These are phyloP conservation scores for Gnathonemus longibarbis DNA, from an alignment of 2,113 vertebrate species.

Conservation along the genomic window DNA sequence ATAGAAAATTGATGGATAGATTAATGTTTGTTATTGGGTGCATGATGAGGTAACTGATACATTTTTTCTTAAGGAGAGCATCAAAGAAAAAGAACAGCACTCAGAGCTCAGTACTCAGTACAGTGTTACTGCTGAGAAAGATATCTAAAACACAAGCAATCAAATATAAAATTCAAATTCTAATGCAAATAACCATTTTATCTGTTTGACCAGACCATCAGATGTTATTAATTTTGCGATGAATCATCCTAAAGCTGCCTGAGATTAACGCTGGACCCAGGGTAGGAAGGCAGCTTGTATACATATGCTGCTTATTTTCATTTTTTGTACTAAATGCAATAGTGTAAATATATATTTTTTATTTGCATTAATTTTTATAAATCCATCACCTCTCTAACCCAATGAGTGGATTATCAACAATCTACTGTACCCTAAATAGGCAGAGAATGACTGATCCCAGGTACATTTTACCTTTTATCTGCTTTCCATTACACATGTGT, in stretches of 20 bases:
- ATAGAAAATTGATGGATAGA: neutral
- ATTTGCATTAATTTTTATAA: neutral
- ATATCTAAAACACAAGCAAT: neutral
- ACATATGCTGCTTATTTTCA: neutral
- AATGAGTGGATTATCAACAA: neutral
- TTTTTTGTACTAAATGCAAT: neutral
- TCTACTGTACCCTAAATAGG: neutral
- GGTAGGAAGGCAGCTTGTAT: neutral
- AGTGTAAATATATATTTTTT: neutral
- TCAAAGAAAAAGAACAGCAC: neutral
- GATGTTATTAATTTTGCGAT: neutral
- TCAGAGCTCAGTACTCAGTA: neutral
- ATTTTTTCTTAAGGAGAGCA: neutral
- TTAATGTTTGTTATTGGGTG: neutral
- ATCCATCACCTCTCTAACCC: neutral
- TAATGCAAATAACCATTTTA: neutral
- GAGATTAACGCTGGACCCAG: neutral
- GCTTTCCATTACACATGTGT: constrained; percentile 10
- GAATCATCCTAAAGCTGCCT: neutral
- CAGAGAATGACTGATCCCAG: neutral
- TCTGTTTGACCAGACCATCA: neutral
- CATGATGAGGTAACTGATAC: neutral
- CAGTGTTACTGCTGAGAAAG: neutral
- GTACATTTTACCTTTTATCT: neutral
- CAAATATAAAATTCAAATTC: neutral